phyloP scores from a whole-genome alignment of 2,888 invertebrate genomes.

The Alcis repandata region DNA sequence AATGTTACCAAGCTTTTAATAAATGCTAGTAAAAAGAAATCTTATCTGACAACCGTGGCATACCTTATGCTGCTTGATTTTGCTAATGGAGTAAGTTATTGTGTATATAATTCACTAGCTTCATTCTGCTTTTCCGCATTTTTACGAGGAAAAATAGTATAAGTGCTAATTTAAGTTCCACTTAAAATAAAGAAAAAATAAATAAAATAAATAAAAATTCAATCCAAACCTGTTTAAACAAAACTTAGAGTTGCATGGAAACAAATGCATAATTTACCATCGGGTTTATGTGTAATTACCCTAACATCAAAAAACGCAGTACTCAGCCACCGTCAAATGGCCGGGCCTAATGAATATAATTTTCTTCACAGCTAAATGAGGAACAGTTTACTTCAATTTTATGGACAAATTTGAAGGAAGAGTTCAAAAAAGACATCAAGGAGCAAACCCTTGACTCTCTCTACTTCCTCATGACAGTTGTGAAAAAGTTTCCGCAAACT shows the following conservation, averaged over 20 bases:
- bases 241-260: no score
- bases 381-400: slow-evolving; percentile 84
- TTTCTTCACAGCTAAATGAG: slow-evolving; percentile 75
- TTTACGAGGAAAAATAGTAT: no score
- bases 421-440: slow-evolving; percentile 87
- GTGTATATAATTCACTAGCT: background rate
- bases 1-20: slow-evolving; percentile 73
- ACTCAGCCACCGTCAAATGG: no score
- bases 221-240: no score
- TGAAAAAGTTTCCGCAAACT: slow-evolving; percentile 76
- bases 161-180: no score
- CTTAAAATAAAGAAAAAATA: no score
- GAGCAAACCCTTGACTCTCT: slow-evolving; percentile 89
- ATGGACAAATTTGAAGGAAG: slow-evolving; percentile 87
- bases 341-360: no score
- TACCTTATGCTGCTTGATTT: slow-evolving; percentile 88
- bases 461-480: slow-evolving; percentile 85
- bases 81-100: slow-evolving; percentile 79
- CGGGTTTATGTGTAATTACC: no score
- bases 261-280: no score
- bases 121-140: background rate
- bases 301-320: no score
- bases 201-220: no score
- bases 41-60: slow-evolving; percentile 87
- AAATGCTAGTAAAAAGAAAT: slow-evolving; percentile 87